A percentile compares a stretch with the other conserved stretches of the same genome.
phyloP scores from a whole-genome alignment of 2,797 vertebrate genomes.

The Pristis pectinata region DNA sequence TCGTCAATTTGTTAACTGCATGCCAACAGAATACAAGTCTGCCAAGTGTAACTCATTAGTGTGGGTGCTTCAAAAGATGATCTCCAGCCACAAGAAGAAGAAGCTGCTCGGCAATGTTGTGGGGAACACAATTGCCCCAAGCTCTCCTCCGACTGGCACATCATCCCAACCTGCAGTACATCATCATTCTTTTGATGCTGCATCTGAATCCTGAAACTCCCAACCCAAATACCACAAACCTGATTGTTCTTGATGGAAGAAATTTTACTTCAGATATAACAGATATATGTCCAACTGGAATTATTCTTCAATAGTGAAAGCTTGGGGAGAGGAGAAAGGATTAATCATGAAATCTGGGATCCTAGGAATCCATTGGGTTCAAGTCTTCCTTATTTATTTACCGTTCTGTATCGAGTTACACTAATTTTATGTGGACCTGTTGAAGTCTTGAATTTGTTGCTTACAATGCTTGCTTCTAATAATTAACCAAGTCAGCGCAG shows the following conservation, averaged over 20 bases:
- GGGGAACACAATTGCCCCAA: not conserved
- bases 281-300: not conserved
- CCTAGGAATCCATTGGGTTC: not conserved
- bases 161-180: not conserved
- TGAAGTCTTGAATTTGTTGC: not conserved
- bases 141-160: not conserved
- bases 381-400: not conserved
- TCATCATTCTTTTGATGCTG: not conserved
- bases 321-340: not conserved
- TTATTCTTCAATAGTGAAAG: not conserved
- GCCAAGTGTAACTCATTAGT: not conserved
- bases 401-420: not conserved
- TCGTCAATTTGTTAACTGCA: not conserved
- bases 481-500: conserved; percentile 20
- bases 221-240: not conserved
- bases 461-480: not conserved
- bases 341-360: not conserved
- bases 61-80: not conserved
- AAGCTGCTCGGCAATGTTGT: not conserved
- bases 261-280: not conserved
- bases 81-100: not conserved
- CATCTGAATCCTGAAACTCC: not conserved
- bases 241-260: not conserved
- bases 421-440: not conserved
- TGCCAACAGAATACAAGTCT: not conserved